A percentile compares a stretch with the other conserved stretches of the same genome.
Evolutionary conservation across 2,113 vertebrate genomes (phyloP).

Genomic region (mouse (Mus musculus)): GRCm39 chr9:48471001-48471500

Average conservation of each 20-base stretch:
- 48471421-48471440: background rate
- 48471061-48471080: no score
- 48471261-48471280: background rate
- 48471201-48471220: background rate
- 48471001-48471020: background rate
- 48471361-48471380: background rate
- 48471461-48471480: background rate
- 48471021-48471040: background rate
- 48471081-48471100: background rate
- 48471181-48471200: background rate
- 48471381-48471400: background rate
- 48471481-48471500: background rate
- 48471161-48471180: background rate
- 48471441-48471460: background rate
- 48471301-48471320: constrained; percentile 72
- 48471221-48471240: background rate
- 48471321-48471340: background rate
- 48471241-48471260: background rate
- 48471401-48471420: background rate
- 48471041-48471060: background rate
- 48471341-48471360: background rate
- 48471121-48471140: accelerated
- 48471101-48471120: background rate
- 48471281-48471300: constrained; percentile 45
- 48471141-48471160: background rate